These are phyloP conservation scores for Chloropsis cyanopogon DNA, from an alignment of 2,113 vertebrate species.

Conservation along the genomic window DNA sequence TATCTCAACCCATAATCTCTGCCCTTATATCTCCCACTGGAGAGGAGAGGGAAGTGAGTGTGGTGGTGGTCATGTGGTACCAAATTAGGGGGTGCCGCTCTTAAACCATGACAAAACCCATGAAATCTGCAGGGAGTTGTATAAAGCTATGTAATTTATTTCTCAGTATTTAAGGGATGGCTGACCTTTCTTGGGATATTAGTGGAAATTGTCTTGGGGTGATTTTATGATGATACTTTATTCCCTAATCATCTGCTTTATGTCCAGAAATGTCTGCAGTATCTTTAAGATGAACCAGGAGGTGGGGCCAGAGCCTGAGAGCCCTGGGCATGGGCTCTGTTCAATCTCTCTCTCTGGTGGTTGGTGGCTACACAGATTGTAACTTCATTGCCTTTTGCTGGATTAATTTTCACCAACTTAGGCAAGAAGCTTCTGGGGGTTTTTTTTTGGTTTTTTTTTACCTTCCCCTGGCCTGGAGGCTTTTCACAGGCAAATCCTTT, in stretches of 20 bases:
- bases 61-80: neutral
- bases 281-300: neutral
- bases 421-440: neutral
- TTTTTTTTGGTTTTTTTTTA: neutral
- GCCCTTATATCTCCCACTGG: neutral
- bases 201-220: neutral
- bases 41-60: neutral
- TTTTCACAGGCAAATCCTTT: neutral
- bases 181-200: neutral
- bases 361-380: neutral
- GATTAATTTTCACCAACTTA: neutral
- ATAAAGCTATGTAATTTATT: neutral
- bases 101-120: neutral
- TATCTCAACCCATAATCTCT: no score
- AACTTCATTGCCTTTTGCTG: neutral
- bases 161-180: neutral
- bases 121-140: neutral
- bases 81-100: neutral
- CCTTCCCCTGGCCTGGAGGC: neutral
- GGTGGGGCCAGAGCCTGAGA: neutral
- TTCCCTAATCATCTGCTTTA: neutral
- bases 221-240: neutral
- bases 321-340: accelerated
- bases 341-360: neutral
- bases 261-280: neutral